Base-by-base conservation (phyloP, 2,797 vertebrate genomes). In the Onychomys arenicola region DNA sequence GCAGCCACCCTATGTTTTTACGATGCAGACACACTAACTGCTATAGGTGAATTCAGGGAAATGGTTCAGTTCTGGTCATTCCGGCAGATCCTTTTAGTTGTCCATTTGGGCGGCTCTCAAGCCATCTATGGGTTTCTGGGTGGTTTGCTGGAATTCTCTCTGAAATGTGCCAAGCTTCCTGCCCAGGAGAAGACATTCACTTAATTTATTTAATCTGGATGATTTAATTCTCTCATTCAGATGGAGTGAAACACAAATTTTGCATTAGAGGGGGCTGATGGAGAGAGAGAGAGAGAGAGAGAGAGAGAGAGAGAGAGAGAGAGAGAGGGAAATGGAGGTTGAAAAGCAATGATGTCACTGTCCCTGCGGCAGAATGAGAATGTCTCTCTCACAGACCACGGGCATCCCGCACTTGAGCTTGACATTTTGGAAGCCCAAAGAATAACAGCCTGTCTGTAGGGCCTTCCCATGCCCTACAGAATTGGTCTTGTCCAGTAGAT, bases 101-200 rank as follows among this genome's bases (percentile, higher is more conserved):
- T 63, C 78, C 93, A 75, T 85, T 21, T 52, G 95, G 87, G 93
- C 67, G 76, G 71, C 46, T 86, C 82, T 90, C 77, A 78, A 82
- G 69, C 32, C 37, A 65, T 95, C 59, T 94, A 0, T 93, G 77
- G 90, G 93, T 86, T 94, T 96, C 97, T 96, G 93, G 82, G 87
- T 80, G 90, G 78, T 89, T 96, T 95, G 92, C 94, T 95, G 96
- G 93, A 95, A 96, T 93, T 87, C 95, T 96, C 55, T 90, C 46
- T 80, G 78, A 96, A 78, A 82, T 75, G 91, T 92, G 94, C 93
- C 94, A 96, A 97, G 86, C 83, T 97, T 96, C 93, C 92, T 94
- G 96, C 82, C 52, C 59, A n/a, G 40, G 92, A 90, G 92, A 84
- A 82, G 81, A 90, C 40, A 94, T 73, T 76, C 63, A 71, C 59